Evolutionary conservation across 2,888 invertebrate genomes (phyloP).

Genomic region (Zelleria hepariella): DNA sequence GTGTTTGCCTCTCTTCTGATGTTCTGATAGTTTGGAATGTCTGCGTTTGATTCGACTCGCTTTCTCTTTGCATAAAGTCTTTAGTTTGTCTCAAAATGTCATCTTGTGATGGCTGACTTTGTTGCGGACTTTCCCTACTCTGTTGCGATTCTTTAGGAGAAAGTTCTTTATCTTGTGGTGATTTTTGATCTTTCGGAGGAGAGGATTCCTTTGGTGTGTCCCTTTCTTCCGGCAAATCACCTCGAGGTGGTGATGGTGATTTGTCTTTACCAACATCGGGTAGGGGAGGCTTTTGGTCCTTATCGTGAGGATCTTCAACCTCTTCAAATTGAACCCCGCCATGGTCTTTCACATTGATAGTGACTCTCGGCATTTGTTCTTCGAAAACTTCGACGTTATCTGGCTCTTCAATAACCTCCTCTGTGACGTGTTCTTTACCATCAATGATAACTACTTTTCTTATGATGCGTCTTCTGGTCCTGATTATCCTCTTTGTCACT

Average conservation of each 20-base stretch:
- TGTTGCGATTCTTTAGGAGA: background rate
- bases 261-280: constrained; percentile 13
- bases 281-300: constrained; percentile 28
- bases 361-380: constrained; percentile 79
- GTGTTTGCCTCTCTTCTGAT: constrained; percentile 11
- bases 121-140: background rate
- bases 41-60: constrained; percentile 12
- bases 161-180: constrained; percentile 6
- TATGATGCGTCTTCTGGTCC: constrained; percentile 81
- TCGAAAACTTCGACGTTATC: constrained; percentile 81
- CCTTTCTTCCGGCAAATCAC: constrained; percentile 8
- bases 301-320: constrained; percentile 32
- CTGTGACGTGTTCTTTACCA: constrained; percentile 86
- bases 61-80: constrained; percentile 41
- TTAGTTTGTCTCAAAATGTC: constrained; percentile 28
- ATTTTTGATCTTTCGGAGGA: constrained; percentile 5
- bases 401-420: constrained; percentile 88
- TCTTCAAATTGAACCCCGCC: constrained; percentile 58
- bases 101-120: constrained; percentile 16
- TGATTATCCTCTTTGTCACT: constrained; percentile 82
- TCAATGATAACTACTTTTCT: constrained; percentile 83
- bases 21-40: constrained; percentile 9
- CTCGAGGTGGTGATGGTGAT: constrained; percentile 3
- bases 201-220: constrained; percentile 10
- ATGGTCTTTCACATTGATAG: constrained; percentile 75